A percentile compares a stretch with the other conserved stretches of the same genome.
phyloP scores from a whole-genome alignment of 1,140 invertebrate species.

The Cyphomyrmex costatus region DNA sequence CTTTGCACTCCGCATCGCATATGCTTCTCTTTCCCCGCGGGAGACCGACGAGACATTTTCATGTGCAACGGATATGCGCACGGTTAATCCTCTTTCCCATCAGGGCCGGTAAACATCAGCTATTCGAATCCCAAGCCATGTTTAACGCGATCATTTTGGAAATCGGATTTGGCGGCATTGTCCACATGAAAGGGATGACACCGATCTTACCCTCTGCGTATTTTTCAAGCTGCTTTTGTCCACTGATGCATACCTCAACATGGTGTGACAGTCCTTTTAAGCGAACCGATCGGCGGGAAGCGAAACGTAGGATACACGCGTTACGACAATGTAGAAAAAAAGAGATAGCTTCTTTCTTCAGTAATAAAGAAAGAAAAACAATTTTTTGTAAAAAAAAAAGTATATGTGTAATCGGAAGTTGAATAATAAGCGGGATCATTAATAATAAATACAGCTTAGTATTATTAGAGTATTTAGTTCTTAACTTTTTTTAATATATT shows the following conservation, averaged over 20 bases:
- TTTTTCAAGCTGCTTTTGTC: constrained; percentile 75
- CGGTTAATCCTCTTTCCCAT: constrained; percentile 77
- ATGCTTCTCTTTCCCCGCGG: constrained; percentile 63
- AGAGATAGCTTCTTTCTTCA: neutral
- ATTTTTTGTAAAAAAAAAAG: neutral
- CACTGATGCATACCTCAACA: constrained; percentile 79
- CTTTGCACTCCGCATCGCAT: constrained; percentile 53
- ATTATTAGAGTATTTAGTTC: neutral
- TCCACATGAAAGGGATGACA: constrained; percentile 78
- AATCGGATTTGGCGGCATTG: constrained; percentile 82
- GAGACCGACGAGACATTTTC: constrained; percentile 49
- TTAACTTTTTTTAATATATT: neutral
- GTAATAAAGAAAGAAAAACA: neutral
- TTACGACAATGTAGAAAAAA: neutral
- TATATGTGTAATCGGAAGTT: neutral
- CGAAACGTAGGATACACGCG: neutral
- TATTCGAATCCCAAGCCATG: constrained; percentile 75
- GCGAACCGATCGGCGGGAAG: neutral
- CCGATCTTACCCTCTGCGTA: constrained; percentile 67
- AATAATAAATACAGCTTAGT: neutral
- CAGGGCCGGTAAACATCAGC: constrained; percentile 78
- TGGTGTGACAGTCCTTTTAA: constrained; percentile 60
- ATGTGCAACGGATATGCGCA: constrained; percentile 64
- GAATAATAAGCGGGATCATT: neutral
- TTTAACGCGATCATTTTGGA: constrained; percentile 83